These are phyloP conservation scores for Parnassius mnemosyne DNA, from an alignment of 2,888 invertebrate genomes.

Conservation along the genomic window DNA sequence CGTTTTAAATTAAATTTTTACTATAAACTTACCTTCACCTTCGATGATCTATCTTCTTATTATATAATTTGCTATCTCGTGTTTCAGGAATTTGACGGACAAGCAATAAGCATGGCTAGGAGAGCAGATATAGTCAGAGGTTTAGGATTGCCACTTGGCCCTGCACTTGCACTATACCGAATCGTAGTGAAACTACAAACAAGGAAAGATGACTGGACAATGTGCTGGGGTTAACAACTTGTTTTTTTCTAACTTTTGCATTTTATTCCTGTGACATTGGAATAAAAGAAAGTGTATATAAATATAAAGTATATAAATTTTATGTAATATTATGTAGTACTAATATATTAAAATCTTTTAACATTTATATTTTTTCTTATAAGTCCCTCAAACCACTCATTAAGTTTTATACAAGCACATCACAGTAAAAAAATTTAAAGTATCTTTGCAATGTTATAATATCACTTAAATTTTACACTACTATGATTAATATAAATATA, in stretches of 20 bases:
- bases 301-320: no score
- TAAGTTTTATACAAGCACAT: no score
- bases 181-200: slow-evolving; percentile 91
- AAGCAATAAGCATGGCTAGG: slow-evolving; percentile 90
- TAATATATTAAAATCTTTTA: no score
- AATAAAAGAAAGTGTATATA: no score
- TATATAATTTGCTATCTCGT: slow-evolving; percentile 14
- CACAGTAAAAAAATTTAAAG: background rate
- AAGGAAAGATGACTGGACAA: slow-evolving; percentile 85
- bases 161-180: slow-evolving; percentile 91
- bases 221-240: slow-evolving; percentile 82
- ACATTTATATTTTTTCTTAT: no score
- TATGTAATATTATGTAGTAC: no score
- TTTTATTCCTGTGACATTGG: no score
- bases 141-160: slow-evolving; percentile 91
- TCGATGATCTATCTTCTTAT: background rate
- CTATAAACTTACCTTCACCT: background rate
- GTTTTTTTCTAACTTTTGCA: background rate
- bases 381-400: no score
- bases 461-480: slow-evolving; percentile 17
- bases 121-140: slow-evolving; percentile 91
- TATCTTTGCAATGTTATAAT: slow-evolving; percentile 13
- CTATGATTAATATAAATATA: slow-evolving; percentile 16
- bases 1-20: no score
- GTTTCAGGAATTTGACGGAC: slow-evolving; percentile 93